phyloP scores from a whole-genome alignment of 1,140 invertebrate species.

The Plodia interpunctella region DNA sequence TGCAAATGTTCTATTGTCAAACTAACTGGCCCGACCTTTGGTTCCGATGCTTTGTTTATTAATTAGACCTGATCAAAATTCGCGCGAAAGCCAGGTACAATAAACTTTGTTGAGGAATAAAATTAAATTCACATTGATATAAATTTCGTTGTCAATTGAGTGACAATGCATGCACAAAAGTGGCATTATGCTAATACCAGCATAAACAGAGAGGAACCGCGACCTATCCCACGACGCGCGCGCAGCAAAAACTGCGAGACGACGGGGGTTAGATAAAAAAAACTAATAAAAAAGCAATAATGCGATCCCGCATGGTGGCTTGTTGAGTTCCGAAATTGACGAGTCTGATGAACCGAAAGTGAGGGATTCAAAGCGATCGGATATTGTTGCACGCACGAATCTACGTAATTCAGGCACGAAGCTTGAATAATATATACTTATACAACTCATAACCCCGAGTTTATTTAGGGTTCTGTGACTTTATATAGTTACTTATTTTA shows the following conservation, averaged over 20 bases:
- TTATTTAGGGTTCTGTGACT: too few species aligned
- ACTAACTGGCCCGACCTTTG: slow-evolving; percentile 59
- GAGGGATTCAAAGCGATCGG: slow-evolving; percentile 39
- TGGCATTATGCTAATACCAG: slow-evolving; percentile 73
- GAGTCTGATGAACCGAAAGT: slow-evolving; percentile 65
- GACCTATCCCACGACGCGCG: slow-evolving; percentile 69
- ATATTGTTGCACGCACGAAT: slow-evolving; percentile 19
- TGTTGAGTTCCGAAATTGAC: slow-evolving; percentile 69
- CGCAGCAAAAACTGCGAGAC: slow-evolving; percentile 68
- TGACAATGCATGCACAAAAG: slow-evolving; percentile 46
- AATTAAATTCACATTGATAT: slow-evolving; percentile 32
- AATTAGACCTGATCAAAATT: slow-evolving; percentile 49
- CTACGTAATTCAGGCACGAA: neutral
- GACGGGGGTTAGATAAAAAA: slow-evolving; percentile 62
- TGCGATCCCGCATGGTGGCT: slow-evolving; percentile 72
- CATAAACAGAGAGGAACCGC: slow-evolving; percentile 56
- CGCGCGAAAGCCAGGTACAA: slow-evolving; percentile 38
- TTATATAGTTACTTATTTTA: too few species aligned
- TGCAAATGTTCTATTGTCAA: slow-evolving; percentile 66
- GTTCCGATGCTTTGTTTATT: slow-evolving; percentile 25
- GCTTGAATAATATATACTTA: too few species aligned
- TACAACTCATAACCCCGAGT: too few species aligned
- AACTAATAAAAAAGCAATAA: slow-evolving; percentile 76
- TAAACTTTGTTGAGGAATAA: slow-evolving; percentile 27
- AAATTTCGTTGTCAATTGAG: slow-evolving; percentile 39